phyloP scores from a whole-genome alignment of 1,140 invertebrate species.

The Drosophila guanche region DNA sequence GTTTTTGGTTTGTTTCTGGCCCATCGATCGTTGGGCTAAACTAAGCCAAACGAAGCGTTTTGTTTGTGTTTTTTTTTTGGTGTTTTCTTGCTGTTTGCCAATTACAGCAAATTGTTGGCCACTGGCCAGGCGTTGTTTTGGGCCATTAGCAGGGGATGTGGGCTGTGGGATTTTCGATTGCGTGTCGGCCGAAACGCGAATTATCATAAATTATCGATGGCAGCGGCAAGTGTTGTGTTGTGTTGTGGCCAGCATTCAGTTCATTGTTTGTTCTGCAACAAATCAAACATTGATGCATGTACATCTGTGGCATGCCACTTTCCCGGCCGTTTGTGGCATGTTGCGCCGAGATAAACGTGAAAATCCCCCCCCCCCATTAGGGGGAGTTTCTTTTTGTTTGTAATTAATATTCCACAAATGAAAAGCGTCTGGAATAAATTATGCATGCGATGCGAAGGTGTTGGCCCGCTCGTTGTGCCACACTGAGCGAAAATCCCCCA shows the following conservation, averaged over 20 bases:
- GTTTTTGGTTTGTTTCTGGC: conserved; percentile 38
- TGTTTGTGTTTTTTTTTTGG: conserved; percentile 75
- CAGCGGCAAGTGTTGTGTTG: conserved; percentile 40
- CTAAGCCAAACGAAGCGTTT: conserved; percentile 28
- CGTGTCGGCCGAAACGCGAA: conserved; percentile 59
- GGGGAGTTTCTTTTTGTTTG: conserved; percentile 16
- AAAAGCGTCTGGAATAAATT: conserved; percentile 49
- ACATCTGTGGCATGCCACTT: conserved; percentile 31
- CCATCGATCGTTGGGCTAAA: conserved; percentile 55
- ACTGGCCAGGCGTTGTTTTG: conserved; percentile 42
- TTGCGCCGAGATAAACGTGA: conserved; percentile 41
- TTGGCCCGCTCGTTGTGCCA: conserved; percentile 15
- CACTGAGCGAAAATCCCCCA: conserved; percentile 24
- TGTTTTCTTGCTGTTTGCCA: conserved; percentile 61
- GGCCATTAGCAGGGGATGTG: conserved; percentile 48
- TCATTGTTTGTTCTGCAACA: conserved; percentile 26
- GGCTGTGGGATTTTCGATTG: conserved; percentile 64
- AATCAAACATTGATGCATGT: conserved; percentile 37
- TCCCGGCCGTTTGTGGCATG: conserved; percentile 45
- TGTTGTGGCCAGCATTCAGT: conserved; percentile 15
- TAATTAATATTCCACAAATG: conserved; percentile 58
- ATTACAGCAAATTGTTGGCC: conserved; percentile 67
- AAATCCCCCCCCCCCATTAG: conserved; percentile 57
- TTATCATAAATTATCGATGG: conserved; percentile 73
- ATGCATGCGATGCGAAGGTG: conserved; percentile 30